Conservation (phyloP, 2,888 invertebrate species). For the Trachelus troglodyta region DNA sequence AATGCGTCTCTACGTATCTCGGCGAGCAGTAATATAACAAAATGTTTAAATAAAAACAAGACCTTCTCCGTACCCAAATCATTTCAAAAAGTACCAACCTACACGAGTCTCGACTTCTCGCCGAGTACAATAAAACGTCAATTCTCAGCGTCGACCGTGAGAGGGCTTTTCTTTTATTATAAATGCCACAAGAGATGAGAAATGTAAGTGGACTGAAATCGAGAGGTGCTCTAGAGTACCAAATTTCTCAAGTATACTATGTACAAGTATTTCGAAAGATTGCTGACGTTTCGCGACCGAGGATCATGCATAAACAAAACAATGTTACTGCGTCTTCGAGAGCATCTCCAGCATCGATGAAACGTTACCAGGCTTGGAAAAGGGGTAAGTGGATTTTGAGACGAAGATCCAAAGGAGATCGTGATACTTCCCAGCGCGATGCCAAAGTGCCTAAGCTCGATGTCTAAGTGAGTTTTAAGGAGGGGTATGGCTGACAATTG, state of each 20-base stretch:
- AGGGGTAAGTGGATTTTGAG: slow-evolving; percentile 25
- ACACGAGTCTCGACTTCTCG: not conserved
- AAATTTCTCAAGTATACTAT: no score
- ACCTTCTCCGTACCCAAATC: not conserved
- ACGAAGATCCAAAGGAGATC: slow-evolving; percentile 14
- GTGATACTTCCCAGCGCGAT: not conserved
- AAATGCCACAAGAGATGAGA: not conserved
- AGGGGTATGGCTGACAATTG: not conserved
- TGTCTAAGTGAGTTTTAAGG: slow-evolving; percentile 28
- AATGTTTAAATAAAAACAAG: not conserved
- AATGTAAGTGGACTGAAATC: no score
- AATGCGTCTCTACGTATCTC: no score
- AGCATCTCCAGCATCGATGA: slow-evolving; percentile 19
- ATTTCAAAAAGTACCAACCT: no score
- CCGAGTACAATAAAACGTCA: not conserved
- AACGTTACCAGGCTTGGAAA: not conserved
- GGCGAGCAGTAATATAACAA: not conserved
- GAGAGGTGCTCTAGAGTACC: no score
- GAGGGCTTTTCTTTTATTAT: not conserved
- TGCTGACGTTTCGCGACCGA: not conserved
- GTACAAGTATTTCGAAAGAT: no score
- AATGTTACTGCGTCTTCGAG: not conserved
- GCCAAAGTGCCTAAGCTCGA: not conserved
- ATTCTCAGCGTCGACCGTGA: not conserved
- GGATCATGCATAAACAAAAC: slow-evolving; percentile 8